Base-by-base conservation (phyloP, 1,140 invertebrate genomes). In the Monomorium pharaonis region DNA sequence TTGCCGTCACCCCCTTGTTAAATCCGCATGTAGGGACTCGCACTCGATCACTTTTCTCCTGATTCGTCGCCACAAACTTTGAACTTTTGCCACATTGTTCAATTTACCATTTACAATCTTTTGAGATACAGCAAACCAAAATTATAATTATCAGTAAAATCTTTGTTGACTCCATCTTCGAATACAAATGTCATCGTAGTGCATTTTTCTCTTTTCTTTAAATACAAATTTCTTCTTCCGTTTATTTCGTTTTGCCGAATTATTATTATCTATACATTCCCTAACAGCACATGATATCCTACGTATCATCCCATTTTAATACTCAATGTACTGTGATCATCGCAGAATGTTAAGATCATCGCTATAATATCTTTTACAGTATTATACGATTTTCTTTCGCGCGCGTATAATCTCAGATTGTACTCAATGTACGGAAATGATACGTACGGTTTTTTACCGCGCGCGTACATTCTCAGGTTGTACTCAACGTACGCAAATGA, bases 101-200 rank as follows among this genome's bases (percentile, higher is more conserved):
- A 90, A 88, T 88, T 86, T 88, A 47, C 60, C 49, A 4, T 72
- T 14, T 16, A 10, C 24, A 44, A 14, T 58, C 24, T 21, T 5
- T 27, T n/a, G 51, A 24, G 76, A 69, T 30, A 89, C 78, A 87
- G 76, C 86, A 85, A 86, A 87, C 42, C 7, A 54, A 67, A 65
- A 65, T 65, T 85, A 56, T 89, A 44, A 89, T 90, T 89, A 90
- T 85, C 51, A 18, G 65, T 3, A 37, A 37, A 33, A 87, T 74
- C 81, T 37, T 4, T 33, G 27, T 37, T 69, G 37, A 60, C 16
- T 63, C 76, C 65, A 54, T 42, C 27, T 87, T 51, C 18, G 6
- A 24, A 14, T 44, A 83, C 12, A 84, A 93, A 87, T 77, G 58
- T 93, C 76, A 85, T 93, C 92, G 92, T 89, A 85, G 86, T 58